Evolutionary conservation across 2,113 vertebrate genomes (phyloP).

Genomic region (Cyprinodon tularosa): DNA sequence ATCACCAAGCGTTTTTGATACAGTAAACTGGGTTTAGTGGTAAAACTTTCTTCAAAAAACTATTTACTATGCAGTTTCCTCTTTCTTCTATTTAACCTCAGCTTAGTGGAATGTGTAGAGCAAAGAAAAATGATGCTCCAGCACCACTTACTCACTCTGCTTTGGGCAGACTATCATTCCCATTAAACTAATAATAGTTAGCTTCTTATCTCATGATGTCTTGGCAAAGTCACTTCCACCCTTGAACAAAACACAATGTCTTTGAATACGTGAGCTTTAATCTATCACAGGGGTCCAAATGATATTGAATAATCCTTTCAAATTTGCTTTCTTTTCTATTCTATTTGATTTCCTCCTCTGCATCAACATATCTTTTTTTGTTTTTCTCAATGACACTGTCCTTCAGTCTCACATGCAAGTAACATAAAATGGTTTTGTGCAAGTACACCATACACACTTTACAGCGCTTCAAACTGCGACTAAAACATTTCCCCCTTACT

Average conservation of each 20-base stretch:
- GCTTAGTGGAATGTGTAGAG: conserved; percentile 27
- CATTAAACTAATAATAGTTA: conserved; percentile 72
- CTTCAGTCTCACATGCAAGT: conserved; percentile 29
- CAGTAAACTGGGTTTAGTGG: conserved; percentile 36
- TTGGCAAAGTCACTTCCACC: conserved; percentile 73
- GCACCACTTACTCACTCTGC: conserved; percentile 48
- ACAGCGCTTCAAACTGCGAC: background rate
- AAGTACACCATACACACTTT: background rate
- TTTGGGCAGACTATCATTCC: conserved; percentile 64
- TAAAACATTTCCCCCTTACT: background rate
- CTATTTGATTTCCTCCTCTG: conserved; percentile 31
- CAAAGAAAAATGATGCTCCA: conserved; percentile 50
- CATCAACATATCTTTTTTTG: background rate
- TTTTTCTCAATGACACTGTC: conserved; percentile 15
- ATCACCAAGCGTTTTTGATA: conserved; percentile 22
- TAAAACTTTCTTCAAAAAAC: conserved; percentile 34
- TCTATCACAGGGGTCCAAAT: conserved; percentile 54
- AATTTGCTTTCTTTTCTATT: conserved; percentile 46
- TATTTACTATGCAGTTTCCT: conserved; percentile 21
- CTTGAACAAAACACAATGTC: conserved; percentile 68
- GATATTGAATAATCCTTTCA: conserved; percentile 54
- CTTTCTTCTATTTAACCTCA: conserved; percentile 25
- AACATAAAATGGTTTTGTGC: background rate
- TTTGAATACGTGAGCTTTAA: conserved; percentile 56
- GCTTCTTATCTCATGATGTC: conserved; percentile 71